Base-by-base conservation (phyloP, 1,140 invertebrate species). In the Trinorchestia longiramus region DNA sequence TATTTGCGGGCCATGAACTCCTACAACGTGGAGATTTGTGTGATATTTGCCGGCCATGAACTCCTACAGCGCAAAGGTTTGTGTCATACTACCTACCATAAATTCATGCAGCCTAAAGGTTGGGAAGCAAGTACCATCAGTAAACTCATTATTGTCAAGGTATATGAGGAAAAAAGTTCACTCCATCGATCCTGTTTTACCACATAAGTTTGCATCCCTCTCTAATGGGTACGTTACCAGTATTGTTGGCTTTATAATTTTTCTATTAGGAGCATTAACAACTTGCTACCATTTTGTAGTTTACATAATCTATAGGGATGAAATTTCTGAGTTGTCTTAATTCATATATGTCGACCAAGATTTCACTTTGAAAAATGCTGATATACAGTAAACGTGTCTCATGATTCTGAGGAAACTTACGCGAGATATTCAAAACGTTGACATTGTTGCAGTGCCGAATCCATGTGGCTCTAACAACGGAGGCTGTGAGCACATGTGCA, bases 401-500 rank as follows among this genome's bases (percentile, higher is more conserved):
- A 77, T 36, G 28, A 11, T 19, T 36, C 28, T 11, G 36, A 77
- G 3, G 62, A 36, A 77, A 77, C 28, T 77, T 77, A 3, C 3
- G 47, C 19, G 6, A 53, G 47, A 36, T 36, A 28, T 36, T 19
- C 28, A 23, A 23, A 77, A 77, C 15, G 36, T 36, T 77, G 62
- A 11, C 62, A 23, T 77, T 77, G 62, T 77, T 97, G 15, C 96
- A 97, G 98, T 98, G 0, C 98, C 98, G 6, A 99, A 99, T 97
- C 99, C 99, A 0, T 99, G 99, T 97, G 98, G 98, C 0, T 98
- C 98, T 96, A 99, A 98, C 97, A 99, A 99, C 97, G 99, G 99
- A 0, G 98, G 98, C 0, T 99, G 99, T 97, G 98, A 99, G 95
- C 99, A 99, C 97, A 98, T 99, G 98, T 99, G 99, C 97, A 98